Evolutionary conservation across 2,113 vertebrate species (phyloP).

Genomic region (Nycticorax nycticorax): DNA sequence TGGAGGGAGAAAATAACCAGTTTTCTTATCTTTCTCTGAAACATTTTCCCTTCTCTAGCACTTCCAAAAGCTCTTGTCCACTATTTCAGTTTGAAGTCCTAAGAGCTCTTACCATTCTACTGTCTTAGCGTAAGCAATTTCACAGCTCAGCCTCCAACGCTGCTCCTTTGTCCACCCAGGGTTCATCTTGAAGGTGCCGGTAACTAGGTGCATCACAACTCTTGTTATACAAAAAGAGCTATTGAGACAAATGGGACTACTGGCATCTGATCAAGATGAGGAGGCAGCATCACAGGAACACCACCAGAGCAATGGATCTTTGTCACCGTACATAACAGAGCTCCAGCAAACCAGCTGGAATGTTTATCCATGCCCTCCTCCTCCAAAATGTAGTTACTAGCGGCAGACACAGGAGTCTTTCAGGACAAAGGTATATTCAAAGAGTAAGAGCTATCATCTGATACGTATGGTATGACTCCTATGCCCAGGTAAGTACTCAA

Average conservation of each 20-base stretch:
- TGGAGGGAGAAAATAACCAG: not conserved
- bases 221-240: not conserved
- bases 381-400: not conserved
- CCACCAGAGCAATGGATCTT: not conserved
- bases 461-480: accelerated
- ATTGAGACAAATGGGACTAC: not conserved
- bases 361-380: not conserved
- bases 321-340: not conserved
- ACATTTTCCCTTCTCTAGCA: not conserved
- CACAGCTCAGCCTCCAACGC: not conserved
- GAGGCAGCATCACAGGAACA: not conserved
- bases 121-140: not conserved
- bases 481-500: not conserved
- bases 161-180: not conserved
- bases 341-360: not conserved
- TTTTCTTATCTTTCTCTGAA: not conserved
- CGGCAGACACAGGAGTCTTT: not conserved
- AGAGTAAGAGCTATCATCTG: not conserved
- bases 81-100: not conserved
- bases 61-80: not conserved
- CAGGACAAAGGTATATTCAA: not conserved
- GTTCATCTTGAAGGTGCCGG: not conserved
- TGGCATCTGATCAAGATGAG: not conserved
- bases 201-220: not conserved
- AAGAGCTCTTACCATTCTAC: not conserved